These are phyloP conservation scores for Luidia sarsii DNA, from an alignment of 53 echinoderm and acorn worm genomes.

Conservation along the genomic window DNA sequence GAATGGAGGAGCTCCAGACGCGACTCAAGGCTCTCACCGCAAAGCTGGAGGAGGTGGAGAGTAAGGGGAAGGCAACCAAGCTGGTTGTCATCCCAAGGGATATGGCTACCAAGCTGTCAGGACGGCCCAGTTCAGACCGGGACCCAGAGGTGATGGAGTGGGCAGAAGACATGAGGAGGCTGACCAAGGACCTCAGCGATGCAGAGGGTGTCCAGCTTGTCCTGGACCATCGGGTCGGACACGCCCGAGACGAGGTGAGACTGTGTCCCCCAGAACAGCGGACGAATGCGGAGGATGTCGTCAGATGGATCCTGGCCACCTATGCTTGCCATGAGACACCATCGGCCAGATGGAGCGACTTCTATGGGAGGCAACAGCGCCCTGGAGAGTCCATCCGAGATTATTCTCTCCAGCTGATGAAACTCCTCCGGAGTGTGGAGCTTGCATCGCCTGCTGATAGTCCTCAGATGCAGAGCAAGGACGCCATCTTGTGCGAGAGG, in stretches of 20 bases:
- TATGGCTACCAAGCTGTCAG: neutral
- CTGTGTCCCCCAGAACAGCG: neutral
- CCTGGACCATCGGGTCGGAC: neutral
- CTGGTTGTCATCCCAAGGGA: neutral
- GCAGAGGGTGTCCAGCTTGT: neutral
- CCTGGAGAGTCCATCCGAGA: neutral
- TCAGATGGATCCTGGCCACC: neutral
- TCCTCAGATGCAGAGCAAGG: neutral
- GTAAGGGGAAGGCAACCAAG: neutral
- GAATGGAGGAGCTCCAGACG: slow-evolving; percentile 4
- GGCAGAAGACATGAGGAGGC: neutral
- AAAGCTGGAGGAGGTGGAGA: neutral
- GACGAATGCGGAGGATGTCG: neutral
- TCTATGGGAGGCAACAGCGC: neutral
- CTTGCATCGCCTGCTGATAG: neutral
- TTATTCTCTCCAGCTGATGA: neutral
- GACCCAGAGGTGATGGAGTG: slow-evolving; percentile 8
- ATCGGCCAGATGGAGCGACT: neutral
- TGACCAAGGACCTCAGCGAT: neutral
- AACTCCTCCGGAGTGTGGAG: neutral
- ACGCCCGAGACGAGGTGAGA: neutral
- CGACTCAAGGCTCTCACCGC: neutral
- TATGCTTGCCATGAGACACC: neutral
- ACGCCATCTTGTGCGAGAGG: neutral
- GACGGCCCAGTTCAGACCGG: neutral